Percentiles rank a stretch among this genome's conserved stretches.
Conservation (phyloP, 2,888 invertebrate species). For the Dolichopus griseipennis region DNA sequence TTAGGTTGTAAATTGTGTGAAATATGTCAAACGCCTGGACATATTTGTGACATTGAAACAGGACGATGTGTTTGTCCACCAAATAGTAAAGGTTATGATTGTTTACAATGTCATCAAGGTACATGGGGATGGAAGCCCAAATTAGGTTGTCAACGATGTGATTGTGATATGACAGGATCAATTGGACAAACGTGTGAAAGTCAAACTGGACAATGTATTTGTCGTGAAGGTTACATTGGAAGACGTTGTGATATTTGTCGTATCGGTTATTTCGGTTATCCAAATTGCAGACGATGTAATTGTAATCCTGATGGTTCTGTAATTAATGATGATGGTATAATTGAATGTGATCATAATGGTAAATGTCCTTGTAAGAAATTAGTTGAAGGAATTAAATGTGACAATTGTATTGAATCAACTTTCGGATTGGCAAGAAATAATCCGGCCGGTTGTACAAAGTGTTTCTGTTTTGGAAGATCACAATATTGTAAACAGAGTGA, state of each 20-base stretch:
- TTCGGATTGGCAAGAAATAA: conserved; percentile 75
- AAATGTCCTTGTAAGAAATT: conserved; percentile 87
- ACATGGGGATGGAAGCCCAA: conserved; percentile 68
- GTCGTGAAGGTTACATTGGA: conserved; percentile 65
- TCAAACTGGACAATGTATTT: conserved; percentile 55
- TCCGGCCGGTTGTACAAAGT: conserved; percentile 82
- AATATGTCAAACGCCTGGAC: conserved; percentile 66
- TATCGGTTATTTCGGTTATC: conserved; percentile 80
- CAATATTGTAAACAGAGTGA: conserved; percentile 70
- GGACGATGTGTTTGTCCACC: conserved; percentile 91
- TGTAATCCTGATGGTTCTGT: conserved; percentile 70
- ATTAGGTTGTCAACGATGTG: conserved; percentile 75
- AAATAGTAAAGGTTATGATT: conserved; percentile 71
- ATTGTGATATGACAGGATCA: conserved; percentile 56
- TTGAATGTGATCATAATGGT: conserved; percentile 64
- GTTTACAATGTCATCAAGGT: conserved; percentile 70
- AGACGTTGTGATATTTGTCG: conserved; percentile 74
- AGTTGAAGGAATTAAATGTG: conserved; percentile 76
- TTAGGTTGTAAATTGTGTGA: conserved; percentile 76
- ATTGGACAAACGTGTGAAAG: conserved; percentile 56
- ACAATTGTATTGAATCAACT: conserved; percentile 71
- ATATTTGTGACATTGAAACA: conserved; percentile 79
- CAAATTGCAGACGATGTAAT: conserved; percentile 75
- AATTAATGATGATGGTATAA: conserved; percentile 49
- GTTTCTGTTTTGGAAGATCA: conserved; percentile 91